phyloP scores from a whole-genome alignment of 2,888 invertebrate species.

The Campoletis raptor region DNA sequence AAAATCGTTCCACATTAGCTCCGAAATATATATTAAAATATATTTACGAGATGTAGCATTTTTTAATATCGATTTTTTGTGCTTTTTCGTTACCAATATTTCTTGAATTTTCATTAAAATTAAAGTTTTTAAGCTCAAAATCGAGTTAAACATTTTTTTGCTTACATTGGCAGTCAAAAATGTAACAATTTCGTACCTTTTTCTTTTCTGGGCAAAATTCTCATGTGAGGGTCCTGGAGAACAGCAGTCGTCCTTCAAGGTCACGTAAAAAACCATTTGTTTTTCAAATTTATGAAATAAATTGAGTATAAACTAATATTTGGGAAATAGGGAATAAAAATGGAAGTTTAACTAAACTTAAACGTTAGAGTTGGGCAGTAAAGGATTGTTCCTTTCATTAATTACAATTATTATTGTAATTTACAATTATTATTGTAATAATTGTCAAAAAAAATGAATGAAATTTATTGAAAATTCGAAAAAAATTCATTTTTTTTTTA shows the following conservation, averaged over 20 bases:
- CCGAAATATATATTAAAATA: conserved; percentile 21
- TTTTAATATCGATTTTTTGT: neutral
- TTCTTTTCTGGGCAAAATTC: neutral
- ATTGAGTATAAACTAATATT: neutral
- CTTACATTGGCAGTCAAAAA: neutral
- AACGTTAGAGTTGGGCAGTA: neutral
- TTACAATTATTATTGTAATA: too few species aligned
- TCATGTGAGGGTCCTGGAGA: neutral
- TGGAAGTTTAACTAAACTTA: neutral
- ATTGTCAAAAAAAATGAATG: neutral
- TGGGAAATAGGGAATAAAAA: neutral
- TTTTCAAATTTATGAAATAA: neutral
- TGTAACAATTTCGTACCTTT: neutral
- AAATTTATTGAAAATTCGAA: neutral
- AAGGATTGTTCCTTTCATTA: neutral
- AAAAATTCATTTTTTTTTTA: neutral
- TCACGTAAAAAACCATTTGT: neutral
- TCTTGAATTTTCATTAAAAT: too few species aligned
- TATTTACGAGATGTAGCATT: conserved; percentile 18
- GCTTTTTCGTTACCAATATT: too few species aligned
- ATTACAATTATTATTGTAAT: neutral
- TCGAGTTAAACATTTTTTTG: neutral
- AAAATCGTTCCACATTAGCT: neutral
- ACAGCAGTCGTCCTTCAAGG: conserved; percentile 8
- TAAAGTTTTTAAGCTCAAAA: too few species aligned